phyloP scores from a whole-genome alignment of 2,113 vertebrate species.

The Panthera tigris region DNA sequence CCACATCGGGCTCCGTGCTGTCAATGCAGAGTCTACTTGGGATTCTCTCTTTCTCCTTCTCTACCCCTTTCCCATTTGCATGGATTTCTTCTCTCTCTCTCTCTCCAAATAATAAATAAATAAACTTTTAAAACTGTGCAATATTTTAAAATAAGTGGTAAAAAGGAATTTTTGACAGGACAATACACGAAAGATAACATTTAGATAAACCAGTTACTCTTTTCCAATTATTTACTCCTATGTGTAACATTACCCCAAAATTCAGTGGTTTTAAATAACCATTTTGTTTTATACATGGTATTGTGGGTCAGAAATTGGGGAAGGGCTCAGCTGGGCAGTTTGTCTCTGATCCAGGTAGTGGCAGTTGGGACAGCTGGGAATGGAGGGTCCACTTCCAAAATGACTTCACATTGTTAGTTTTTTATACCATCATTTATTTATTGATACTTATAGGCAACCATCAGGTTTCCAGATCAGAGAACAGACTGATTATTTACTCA shows the following conservation, averaged over 20 bases:
- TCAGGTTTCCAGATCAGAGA: not conserved
- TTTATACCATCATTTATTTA: not conserved
- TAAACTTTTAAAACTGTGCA: not conserved
- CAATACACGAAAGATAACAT: not conserved
- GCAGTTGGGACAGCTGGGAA: not conserved
- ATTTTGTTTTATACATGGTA: not conserved
- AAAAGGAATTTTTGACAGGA: not conserved
- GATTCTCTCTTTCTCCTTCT: too few relatives aligned
- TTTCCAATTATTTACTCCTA: not conserved
- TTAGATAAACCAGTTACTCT: not conserved
- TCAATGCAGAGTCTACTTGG: too few relatives aligned
- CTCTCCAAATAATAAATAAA: too few relatives aligned
- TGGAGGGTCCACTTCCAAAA: not conserved
- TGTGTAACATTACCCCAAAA: not conserved
- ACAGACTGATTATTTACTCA: not conserved
- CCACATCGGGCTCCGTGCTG: too few relatives aligned
- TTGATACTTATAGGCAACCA: not conserved
- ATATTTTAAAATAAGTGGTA: not conserved
- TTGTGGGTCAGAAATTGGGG: not conserved
- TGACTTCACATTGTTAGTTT: not conserved
- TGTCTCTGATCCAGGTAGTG: not conserved
- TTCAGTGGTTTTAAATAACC: not conserved
- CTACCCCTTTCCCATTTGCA: too few relatives aligned
- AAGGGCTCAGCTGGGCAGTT: not conserved
- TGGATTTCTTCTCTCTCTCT: too few relatives aligned